Base-by-base conservation (phyloP, 2,888 invertebrate species). In the Helobdella robusta region DNA sequence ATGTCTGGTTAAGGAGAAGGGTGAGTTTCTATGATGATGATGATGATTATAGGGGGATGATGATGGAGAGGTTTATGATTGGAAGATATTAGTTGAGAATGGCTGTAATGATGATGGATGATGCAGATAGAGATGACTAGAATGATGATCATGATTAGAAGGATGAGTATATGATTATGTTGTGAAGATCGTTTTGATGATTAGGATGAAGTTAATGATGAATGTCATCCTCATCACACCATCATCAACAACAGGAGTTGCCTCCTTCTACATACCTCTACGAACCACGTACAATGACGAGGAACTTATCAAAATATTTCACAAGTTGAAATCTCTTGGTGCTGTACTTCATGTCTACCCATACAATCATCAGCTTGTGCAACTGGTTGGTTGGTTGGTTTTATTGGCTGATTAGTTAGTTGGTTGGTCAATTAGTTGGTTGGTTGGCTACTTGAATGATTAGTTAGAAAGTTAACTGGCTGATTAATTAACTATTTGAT, bases 261-360 rank as follows among this genome's bases (percentile, higher is more conserved):
- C 18, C 34, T 15, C 50, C 11, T 62, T 40, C 35, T 36, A 25
- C 44, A 36, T 62, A 23, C 50, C 50, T 15, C 48, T 18, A 20
- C 32, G 28, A 20, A 2, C 35, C 3, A n/a, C 30, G 6, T 50
- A 40, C 50, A 2, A 11, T 11, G 62, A 62, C 50, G 18, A n/a
- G 20, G 34, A 23, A n/a, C 28, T 62, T 8, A 23, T 50, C 34
- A 28, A 2, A 30, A 62, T 62, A 4, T 62, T 25, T 25, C 15
- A 50, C 30, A 30, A 20, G 8, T 50, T 62, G n/a, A 62, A 62
- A 28, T 18, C 20, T 3, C 50, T 62, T 2, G 50, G 44, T 32
- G n/a, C 30, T 25, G 50, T 62, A 4, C 44, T 62, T 6, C 30
- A 25, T n/a, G 62, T 62, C 32, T 28, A 62, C 15, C 62, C 62